phyloP scores from a whole-genome alignment of 2,888 invertebrate species.

The Heteromyza rotundicornis region DNA sequence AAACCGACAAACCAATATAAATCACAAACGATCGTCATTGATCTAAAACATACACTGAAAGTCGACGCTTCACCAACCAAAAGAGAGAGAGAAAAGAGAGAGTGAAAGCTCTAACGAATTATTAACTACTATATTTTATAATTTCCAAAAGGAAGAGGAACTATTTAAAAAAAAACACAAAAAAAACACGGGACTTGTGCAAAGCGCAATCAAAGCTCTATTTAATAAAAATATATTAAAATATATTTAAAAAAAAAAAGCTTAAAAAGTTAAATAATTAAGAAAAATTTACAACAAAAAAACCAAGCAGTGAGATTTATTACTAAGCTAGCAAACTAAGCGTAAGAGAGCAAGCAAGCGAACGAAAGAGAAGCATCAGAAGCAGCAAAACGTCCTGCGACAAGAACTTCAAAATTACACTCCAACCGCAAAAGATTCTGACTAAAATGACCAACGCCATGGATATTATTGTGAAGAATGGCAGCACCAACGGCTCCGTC shows the following conservation, averaged over 20 bases:
- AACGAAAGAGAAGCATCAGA: constrained; percentile 21
- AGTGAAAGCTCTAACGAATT: constrained; percentile 24
- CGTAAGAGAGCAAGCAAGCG: constrained; percentile 17
- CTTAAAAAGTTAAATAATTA: constrained; percentile 28
- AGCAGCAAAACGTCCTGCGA: too few relatives aligned
- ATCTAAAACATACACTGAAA: constrained; percentile 47
- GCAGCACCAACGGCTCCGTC: constrained; percentile 64
- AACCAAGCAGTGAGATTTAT: constrained; percentile 56
- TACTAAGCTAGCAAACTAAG: constrained; percentile 37
- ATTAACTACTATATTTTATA: constrained; percentile 18
- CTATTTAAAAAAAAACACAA: constrained; percentile 27
- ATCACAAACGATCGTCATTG: constrained; percentile 47
- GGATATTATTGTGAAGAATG: constrained; percentile 84
- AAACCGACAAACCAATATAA: constrained; percentile 10
- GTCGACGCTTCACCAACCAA: constrained; percentile 13
- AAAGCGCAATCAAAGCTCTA: constrained; percentile 60
- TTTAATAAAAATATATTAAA: constrained; percentile 35
- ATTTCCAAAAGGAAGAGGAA: constrained; percentile 13
- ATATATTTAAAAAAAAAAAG: constrained; percentile 26
- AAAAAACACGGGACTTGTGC: constrained; percentile 56
- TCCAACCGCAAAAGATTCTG: constrained; percentile 33
- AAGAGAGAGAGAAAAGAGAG: constrained; percentile 4
- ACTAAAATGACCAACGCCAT: constrained; percentile 61
- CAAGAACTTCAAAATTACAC: constrained; percentile 38
- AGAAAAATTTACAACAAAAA: constrained; percentile 30